phyloP scores from a whole-genome alignment of 2,113 vertebrate genomes.

The Apteryx owenii region DNA sequence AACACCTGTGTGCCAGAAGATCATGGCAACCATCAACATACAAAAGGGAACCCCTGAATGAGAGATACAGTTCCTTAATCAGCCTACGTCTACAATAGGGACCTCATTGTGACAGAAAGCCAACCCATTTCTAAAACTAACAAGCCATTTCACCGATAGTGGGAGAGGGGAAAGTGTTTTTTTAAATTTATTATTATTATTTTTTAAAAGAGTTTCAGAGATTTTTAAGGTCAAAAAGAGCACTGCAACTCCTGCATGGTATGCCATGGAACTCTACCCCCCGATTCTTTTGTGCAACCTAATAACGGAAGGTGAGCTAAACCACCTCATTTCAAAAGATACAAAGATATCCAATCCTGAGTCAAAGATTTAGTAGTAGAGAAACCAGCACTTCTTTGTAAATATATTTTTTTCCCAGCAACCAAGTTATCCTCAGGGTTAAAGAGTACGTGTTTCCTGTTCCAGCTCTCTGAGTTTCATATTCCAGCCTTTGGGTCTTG shows the following conservation, averaged over 20 bases:
- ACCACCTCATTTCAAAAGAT: not conserved
- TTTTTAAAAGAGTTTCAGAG: not conserved
- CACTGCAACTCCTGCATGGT: not conserved
- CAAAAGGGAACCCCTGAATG: too few species aligned
- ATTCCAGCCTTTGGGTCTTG: not conserved
- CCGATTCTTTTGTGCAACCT: not conserved
- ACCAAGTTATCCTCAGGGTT: not conserved
- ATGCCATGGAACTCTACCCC: not conserved
- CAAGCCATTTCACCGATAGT: not conserved
- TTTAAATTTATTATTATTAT: too few species aligned
- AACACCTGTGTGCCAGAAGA: not conserved
- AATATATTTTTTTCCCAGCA: not conserved
- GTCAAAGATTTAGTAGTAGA: not conserved
- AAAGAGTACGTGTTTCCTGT: not conserved
- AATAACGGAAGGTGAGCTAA: not conserved
- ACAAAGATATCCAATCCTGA: not conserved
- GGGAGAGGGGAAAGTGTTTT: not conserved
- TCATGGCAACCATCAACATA: not conserved
- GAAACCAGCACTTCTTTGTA: not conserved
- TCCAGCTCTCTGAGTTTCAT: not conserved
- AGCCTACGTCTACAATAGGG: not conserved
- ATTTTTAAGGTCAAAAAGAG: not conserved
- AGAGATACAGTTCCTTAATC: not conserved
- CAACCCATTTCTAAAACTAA: not conserved
- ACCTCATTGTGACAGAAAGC: not conserved